phyloP scores from a whole-genome alignment of 2,113 vertebrate species.

The Eclectus roratus region DNA sequence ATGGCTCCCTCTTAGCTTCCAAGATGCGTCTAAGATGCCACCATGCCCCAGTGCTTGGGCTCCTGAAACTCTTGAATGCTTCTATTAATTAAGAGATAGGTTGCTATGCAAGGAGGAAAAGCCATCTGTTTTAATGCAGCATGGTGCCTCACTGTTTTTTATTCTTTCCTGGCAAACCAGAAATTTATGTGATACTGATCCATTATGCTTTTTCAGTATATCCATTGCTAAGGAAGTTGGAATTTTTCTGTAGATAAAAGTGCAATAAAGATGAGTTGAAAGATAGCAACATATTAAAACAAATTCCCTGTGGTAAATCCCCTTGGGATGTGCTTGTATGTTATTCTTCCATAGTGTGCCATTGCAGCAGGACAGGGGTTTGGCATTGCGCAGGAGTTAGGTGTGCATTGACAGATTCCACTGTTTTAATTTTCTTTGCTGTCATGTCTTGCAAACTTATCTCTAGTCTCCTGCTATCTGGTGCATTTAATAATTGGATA shows the following conservation, averaged over 20 bases:
- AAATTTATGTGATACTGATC: not conserved
- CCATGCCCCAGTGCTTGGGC: not conserved
- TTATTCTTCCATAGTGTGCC: not conserved
- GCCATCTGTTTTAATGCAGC: not conserved
- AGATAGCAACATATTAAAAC: not conserved
- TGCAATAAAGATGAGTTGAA: not conserved
- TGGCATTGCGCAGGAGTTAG: not conserved
- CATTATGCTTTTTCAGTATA: not conserved
- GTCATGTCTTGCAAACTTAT: slow-evolving; percentile 31
- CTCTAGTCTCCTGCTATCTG: slow-evolving; percentile 1
- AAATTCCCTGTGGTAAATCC: not conserved
- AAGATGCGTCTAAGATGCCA: not conserved
- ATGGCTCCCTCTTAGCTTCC: not conserved
- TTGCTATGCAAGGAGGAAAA: not conserved
- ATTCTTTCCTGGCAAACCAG: not conserved
- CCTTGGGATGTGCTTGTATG: not conserved
- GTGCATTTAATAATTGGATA: slow-evolving; percentile 47
- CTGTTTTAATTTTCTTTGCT: slow-evolving; percentile 54
- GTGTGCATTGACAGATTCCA: not conserved
- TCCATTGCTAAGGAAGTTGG: not conserved
- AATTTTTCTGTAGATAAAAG: not conserved
- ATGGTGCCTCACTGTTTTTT: not conserved
- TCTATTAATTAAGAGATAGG: not conserved
- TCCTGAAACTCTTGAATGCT: not conserved
- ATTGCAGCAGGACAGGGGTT: not conserved